phyloP scores from a whole-genome alignment of 1,140 invertebrate genomes.

The Brachionus calyciflorus region DNA sequence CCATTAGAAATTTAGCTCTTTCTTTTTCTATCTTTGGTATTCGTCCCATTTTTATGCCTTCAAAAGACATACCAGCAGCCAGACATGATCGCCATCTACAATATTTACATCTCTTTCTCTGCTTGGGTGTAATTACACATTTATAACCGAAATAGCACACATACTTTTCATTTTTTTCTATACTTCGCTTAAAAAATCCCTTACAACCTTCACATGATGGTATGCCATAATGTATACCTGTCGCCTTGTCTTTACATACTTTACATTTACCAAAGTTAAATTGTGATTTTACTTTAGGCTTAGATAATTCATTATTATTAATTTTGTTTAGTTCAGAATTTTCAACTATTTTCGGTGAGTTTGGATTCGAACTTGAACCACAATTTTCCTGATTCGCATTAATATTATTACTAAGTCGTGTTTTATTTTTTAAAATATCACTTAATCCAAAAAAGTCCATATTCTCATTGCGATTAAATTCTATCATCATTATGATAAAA shows the following conservation, averaged over 20 bases:
- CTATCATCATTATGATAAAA: too few species aligned
- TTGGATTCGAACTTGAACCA: background rate
- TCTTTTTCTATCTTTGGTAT: constrained; percentile 43
- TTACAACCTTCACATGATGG: constrained; percentile 44
- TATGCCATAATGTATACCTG: constrained; percentile 41
- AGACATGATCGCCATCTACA: constrained; percentile 62
- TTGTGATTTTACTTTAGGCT: background rate
- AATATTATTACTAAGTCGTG: too few species aligned
- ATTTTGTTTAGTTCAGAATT: background rate
- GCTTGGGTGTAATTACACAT: constrained; percentile 58
- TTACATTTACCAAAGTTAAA: constrained; percentile 45
- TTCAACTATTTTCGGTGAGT: constrained; percentile 10
- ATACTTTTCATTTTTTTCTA: constrained; percentile 60
- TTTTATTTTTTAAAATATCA: too few species aligned
- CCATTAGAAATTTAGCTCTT: background rate
- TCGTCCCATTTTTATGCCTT: constrained; percentile 39
- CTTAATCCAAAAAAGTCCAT: too few species aligned
- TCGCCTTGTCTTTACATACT: constrained; percentile 41
- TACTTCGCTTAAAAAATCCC: constrained; percentile 51
- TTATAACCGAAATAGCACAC: constrained; percentile 59
- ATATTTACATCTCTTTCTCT: constrained; percentile 59
- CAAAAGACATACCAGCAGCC: constrained; percentile 45
- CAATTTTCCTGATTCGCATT: background rate
- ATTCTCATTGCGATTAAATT: too few species aligned
- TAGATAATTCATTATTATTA: background rate